Conservation (phyloP, 2,113 vertebrate species). For the Typhlomys cinereus region DNA sequence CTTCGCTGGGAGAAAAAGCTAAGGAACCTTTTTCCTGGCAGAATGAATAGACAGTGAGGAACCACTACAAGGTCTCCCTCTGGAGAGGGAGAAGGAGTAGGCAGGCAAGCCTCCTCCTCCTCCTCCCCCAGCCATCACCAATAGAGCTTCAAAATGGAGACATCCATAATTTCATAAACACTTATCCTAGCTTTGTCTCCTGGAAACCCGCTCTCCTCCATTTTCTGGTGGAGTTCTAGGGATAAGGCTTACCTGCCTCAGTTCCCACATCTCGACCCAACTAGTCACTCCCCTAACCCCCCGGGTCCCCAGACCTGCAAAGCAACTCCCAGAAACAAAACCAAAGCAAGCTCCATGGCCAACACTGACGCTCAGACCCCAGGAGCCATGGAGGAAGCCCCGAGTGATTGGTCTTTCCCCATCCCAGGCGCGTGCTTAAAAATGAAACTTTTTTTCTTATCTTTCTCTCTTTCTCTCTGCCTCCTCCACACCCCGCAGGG, state of each 20-base stretch:
- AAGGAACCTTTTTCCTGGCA: conserved; percentile 86
- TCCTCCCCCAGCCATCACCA: conserved; percentile 82
- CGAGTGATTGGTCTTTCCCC: conserved; percentile 85
- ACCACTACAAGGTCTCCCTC: conserved; percentile 82
- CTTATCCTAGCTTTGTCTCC: conserved; percentile 91
- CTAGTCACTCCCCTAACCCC: conserved; percentile 90
- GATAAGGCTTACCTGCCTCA: conserved; percentile 94
- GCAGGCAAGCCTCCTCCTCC: conserved; percentile 76
- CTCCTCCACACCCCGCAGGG: not conserved
- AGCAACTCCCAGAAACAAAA: conserved; percentile 87
- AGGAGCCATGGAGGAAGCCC: conserved; percentile 80
- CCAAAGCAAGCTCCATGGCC: conserved; percentile 76
- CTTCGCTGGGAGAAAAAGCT: conserved; percentile 84
- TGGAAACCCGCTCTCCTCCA: conserved; percentile 94
- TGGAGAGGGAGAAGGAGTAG: conserved; percentile 81
- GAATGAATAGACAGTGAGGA: conserved; percentile 84
- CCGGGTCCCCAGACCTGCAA: conserved; percentile 86
- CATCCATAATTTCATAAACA: conserved; percentile 87
- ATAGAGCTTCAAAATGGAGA: conserved; percentile 87
- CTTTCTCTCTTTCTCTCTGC: conserved; percentile 8
- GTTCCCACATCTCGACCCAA: conserved; percentile 91
- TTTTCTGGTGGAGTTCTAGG: conserved; percentile 97
- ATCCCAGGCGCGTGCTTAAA: conserved; percentile 83
- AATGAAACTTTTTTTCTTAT: conserved; percentile 85
- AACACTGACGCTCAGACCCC: conserved; percentile 78